These are phyloP conservation scores for Myotis vivesi DNA, from an alignment of 2,797 vertebrate species.

Conservation along the genomic window DNA sequence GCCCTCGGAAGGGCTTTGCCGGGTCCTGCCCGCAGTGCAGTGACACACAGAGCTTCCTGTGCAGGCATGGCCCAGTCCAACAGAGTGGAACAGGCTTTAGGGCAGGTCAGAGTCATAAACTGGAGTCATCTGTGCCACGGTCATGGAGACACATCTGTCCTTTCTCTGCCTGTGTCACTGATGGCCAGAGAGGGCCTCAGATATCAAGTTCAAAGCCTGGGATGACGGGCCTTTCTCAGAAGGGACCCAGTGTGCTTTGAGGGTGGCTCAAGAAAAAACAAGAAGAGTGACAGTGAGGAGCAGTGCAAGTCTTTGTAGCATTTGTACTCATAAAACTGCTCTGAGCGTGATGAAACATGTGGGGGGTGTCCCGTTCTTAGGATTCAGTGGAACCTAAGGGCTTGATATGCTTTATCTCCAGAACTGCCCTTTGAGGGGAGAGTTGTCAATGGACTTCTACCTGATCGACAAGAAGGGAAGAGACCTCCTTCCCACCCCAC, in stretches of 20 bases:
- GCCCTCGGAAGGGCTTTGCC: conserved; percentile 70
- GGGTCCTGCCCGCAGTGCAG: conserved; percentile 60
- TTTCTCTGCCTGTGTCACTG: conserved; percentile 10
- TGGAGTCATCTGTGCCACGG: background rate
- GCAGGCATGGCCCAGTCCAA: conserved; percentile 30
- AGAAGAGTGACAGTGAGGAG: background rate
- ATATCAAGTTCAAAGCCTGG: conserved; percentile 43
- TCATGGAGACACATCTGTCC: conserved; percentile 51
- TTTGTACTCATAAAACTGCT: background rate
- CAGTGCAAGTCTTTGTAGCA: background rate
- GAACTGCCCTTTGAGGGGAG: background rate
- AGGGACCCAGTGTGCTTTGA: background rate
- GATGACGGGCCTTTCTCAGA: background rate
- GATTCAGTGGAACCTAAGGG: background rate
- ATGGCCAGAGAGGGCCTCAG: background rate
- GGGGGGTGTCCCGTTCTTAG: rapidly evolving
- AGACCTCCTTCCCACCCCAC: background rate
- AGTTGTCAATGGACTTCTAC: background rate
- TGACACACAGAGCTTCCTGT: conserved; percentile 57
- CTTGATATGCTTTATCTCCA: background rate
- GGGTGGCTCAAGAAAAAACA: background rate
- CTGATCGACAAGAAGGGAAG: background rate
- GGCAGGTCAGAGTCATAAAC: background rate
- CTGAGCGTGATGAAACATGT: rapidly evolving
- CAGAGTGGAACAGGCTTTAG: background rate